These are phyloP conservation scores for Ancistrus triradiatus DNA, from an alignment of 2,113 vertebrate genomes.

Conservation along the genomic window DNA sequence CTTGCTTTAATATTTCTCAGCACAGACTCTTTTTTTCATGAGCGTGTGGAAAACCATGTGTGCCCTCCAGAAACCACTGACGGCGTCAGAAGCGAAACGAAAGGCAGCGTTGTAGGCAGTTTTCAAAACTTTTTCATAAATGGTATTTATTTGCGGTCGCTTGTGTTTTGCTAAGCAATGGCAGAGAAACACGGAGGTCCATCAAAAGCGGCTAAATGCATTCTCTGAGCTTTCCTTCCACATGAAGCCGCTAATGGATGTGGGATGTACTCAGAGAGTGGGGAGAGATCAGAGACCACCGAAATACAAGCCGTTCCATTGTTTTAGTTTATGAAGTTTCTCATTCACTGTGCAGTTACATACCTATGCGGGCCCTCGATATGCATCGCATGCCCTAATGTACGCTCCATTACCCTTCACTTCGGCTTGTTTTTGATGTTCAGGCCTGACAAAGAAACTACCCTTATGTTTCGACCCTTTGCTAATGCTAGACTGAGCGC, in stretches of 20 bases:
- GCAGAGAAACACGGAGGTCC: conserved; percentile 16
- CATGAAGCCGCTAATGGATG: conserved; percentile 10
- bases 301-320: conserved; percentile 17
- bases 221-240: conserved; percentile 21
- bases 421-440: conserved; percentile 20
- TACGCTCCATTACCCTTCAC: conserved; percentile 29
- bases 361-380: conserved; percentile 12
- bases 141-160: conserved; percentile 17
- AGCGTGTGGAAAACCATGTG: conserved; percentile 9
- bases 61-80: neutral
- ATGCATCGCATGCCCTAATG: conserved; percentile 7
- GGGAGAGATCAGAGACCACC: neutral
- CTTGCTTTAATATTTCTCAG: conserved; percentile 7
- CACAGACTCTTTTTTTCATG: neutral
- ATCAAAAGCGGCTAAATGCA: neutral
- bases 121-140: conserved; percentile 19
- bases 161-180: conserved; percentile 7
- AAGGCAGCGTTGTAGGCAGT: neutral
- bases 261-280: neutral
- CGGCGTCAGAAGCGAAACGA: neutral
- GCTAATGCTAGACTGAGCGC: neutral
- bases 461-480: conserved; percentile 19
- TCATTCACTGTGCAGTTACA: conserved; percentile 19
- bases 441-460: conserved; percentile 23
- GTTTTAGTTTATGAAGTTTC: conserved; percentile 27